Percentiles rank a stretch among this genome's conserved stretches.
phyloP scores from a whole-genome alignment of 2,888 invertebrate genomes.

The Mantis religiosa region DNA sequence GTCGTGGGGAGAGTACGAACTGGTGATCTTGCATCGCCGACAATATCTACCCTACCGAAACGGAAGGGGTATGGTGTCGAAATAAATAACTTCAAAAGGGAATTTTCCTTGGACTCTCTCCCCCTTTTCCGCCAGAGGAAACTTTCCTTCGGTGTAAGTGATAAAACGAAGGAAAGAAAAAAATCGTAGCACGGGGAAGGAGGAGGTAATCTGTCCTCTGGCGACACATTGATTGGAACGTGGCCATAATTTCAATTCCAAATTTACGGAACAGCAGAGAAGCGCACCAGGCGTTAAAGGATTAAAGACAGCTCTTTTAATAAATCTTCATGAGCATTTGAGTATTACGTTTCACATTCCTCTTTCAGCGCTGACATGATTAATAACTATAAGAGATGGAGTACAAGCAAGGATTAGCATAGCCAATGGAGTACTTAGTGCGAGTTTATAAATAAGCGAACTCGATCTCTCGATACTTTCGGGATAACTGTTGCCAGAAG shows the following conservation, averaged over 20 bases:
- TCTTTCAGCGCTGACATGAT: background rate
- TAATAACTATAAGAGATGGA: background rate
- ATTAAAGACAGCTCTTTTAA: background rate
- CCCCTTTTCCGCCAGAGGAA: background rate
- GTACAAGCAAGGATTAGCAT: background rate
- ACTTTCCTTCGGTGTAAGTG: background rate
- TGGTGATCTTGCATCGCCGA: background rate
- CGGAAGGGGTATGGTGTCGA: background rate
- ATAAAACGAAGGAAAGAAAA: background rate
- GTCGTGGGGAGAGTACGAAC: background rate
- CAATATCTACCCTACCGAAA: background rate
- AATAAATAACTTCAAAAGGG: background rate
- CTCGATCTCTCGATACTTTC: no score
- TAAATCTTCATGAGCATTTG: background rate
- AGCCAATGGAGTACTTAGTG: no score
- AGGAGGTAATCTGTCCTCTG: background rate
- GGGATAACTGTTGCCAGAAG: no score
- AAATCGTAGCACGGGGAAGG: background rate
- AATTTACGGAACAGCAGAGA: background rate
- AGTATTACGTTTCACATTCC: background rate
- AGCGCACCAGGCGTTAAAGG: background rate
- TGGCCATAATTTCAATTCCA: background rate
- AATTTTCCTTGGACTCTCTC: background rate
- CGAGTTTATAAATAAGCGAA: no score
- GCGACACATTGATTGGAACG: background rate